A percentile compares a stretch with the other conserved stretches of the same genome.
phyloP scores from a whole-genome alignment of 2,113 vertebrate genomes.

The Nibea albiflora region DNA sequence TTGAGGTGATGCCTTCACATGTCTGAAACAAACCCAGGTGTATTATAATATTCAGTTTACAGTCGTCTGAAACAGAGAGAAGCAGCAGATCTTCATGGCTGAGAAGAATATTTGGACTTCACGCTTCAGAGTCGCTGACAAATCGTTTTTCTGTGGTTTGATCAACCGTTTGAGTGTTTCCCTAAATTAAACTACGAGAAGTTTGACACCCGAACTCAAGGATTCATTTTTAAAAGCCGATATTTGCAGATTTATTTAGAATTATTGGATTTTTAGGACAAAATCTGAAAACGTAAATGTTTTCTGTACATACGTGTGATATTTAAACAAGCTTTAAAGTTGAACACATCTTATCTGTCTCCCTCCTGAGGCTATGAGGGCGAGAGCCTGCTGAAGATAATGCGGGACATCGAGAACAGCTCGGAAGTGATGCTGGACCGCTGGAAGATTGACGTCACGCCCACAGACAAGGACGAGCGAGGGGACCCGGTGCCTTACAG shows the following conservation, averaged over 20 bases:
- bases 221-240: background rate
- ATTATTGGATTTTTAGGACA: background rate
- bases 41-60: background rate
- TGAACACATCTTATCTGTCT: background rate
- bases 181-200: background rate
- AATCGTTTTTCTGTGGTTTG: background rate
- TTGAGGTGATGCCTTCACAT: too few relatives aligned
- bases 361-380: constrained; percentile 92
- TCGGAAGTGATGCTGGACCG: constrained; percentile 94
- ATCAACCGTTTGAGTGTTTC: background rate
- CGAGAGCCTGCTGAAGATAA: constrained; percentile 94
- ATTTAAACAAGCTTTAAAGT: background rate
- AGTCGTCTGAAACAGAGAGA: background rate
- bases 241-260: background rate
- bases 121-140: too few relatives aligned
- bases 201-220: background rate
- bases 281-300: background rate
- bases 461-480: constrained; percentile 93
- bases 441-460: constrained; percentile 93
- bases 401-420: constrained; percentile 96
- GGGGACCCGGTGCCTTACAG: constrained; percentile 96
- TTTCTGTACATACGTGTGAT: background rate
- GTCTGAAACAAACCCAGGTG: background rate
- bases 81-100: background rate
- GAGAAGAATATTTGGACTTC: background rate